Percentiles rank a stretch among this genome's conserved stretches.
phyloP scores from a whole-genome alignment of 2,797 vertebrate species.

The Lophius americanus region DNA sequence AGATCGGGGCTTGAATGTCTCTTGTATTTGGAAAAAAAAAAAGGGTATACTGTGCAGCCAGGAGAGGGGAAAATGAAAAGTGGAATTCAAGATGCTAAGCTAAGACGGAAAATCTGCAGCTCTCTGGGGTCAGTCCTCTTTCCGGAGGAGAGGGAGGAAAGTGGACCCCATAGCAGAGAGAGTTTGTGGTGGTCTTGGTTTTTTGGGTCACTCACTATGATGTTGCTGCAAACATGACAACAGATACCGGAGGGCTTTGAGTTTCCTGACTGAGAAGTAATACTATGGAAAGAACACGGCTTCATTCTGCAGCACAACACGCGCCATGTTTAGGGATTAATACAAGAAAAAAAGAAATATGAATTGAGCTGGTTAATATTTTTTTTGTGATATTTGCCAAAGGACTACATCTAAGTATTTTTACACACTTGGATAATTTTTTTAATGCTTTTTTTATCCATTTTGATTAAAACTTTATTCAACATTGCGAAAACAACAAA shows the following conservation, averaged over 20 bases:
- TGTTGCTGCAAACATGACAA: slow-evolving; percentile 67
- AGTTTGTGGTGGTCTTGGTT: slow-evolving; percentile 84
- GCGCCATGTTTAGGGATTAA: background rate
- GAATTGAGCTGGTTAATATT: no score
- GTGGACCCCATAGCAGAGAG: slow-evolving; percentile 78
- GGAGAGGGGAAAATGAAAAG: slow-evolving; percentile 78
- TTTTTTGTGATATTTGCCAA: no score
- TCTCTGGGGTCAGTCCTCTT: slow-evolving; percentile 83
- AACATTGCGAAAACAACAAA: no score
- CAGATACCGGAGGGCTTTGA: slow-evolving; percentile 36
- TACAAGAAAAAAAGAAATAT: background rate
- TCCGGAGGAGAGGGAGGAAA: slow-evolving; percentile 85
- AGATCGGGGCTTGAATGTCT: slow-evolving; percentile 47
- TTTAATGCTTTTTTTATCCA: no score
- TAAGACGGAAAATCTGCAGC: slow-evolving; percentile 80
- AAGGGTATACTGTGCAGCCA: slow-evolving; percentile 61
- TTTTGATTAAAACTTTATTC: background rate
- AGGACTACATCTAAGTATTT: no score
- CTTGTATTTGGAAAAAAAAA: slow-evolving; percentile 43
- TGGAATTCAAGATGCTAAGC: slow-evolving; percentile 90
- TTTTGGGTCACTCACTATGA: slow-evolving; percentile 86
- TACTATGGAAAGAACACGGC: background rate
- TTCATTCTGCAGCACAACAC: background rate
- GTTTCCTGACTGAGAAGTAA: slow-evolving; percentile 29
- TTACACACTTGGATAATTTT: no score